Percentiles rank a stretch among this genome's conserved stretches.
Conservation (phyloP, 2,113 vertebrate genomes). For the Heptranchias perlo region DNA sequence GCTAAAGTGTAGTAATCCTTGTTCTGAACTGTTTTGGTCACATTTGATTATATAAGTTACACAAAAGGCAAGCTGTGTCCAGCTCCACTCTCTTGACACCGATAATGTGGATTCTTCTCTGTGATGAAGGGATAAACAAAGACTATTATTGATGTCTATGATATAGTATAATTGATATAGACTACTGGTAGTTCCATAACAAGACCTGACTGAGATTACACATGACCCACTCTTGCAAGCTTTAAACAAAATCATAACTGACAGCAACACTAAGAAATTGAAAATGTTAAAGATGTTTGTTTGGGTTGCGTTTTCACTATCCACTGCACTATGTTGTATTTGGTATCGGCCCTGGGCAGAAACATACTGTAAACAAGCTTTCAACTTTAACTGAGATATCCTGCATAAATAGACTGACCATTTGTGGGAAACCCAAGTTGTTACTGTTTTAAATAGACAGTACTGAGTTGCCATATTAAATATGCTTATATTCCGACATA, state of each 20-base stretch:
- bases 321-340: not conserved
- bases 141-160: too few species aligned
- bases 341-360: not conserved
- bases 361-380: not conserved
- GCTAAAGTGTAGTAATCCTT: not conserved
- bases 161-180: not conserved
- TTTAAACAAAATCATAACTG: not conserved
- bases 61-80: not conserved
- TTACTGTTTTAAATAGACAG: not conserved
- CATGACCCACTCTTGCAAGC: not conserved
- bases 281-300: not conserved
- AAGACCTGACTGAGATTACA: not conserved
- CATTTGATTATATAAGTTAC: not conserved
- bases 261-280: not conserved
- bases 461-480: not conserved
- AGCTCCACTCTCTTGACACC: not conserved
- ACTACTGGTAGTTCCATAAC: not conserved
- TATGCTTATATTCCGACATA: not conserved
- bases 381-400: not conserved
- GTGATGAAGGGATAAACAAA: not conserved
- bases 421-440: not conserved
- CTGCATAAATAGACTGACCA: not conserved
- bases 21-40: not conserved
- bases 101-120: not conserved
- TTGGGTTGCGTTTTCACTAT: not conserved